Base-by-base conservation (phyloP, 2,797 vertebrate species). In the Enteromius argenteus region DNA sequence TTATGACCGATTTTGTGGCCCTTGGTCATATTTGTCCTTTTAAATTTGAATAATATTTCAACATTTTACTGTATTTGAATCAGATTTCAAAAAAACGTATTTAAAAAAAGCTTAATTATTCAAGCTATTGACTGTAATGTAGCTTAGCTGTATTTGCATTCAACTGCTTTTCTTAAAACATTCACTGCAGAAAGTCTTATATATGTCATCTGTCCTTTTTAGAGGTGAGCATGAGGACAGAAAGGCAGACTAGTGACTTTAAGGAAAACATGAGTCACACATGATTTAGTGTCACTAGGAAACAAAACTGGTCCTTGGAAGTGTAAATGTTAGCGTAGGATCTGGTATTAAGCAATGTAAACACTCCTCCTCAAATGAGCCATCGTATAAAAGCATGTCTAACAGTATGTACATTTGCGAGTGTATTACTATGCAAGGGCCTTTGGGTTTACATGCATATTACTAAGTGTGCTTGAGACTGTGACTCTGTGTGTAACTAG, bases 181-280 rank as follows among this genome's bases (percentile, higher is more conserved):
- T 64, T 32, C 6, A 64, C 58, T 8, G 75, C 39, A 72, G 58
- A 21, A 42, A 56, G 66, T 51, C 49, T 5, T 19, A 35, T 7
- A 64, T 73, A 30, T 46, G 69, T 49, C 69, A 73, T 64, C 60
- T n/a, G 37, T 68, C 62, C 19, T 53, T 49, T 17, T 67, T 30
- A 66, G 58, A 46, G 17, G 58, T 79, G 39, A 79, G 27, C 21
- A 27, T 39, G 30, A 66, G n/a, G 58, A 83, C 81, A 39, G 23
- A 42, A 58, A 67, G 5, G 71, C 27, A 75, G 8, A 64, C 56
- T 42, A 56, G n/a, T n/a, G 49, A 19, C 58, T 69, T 83, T 77
- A 77, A 77, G 73, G 81, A 83, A 83, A 35, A 46, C 23, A 32
- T 83, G 73, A 83, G 73, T 83, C 73, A 83, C 32, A 39, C 81